phyloP scores from a whole-genome alignment of 2,888 invertebrate genomes.

The Lasioglossum calceatum region DNA sequence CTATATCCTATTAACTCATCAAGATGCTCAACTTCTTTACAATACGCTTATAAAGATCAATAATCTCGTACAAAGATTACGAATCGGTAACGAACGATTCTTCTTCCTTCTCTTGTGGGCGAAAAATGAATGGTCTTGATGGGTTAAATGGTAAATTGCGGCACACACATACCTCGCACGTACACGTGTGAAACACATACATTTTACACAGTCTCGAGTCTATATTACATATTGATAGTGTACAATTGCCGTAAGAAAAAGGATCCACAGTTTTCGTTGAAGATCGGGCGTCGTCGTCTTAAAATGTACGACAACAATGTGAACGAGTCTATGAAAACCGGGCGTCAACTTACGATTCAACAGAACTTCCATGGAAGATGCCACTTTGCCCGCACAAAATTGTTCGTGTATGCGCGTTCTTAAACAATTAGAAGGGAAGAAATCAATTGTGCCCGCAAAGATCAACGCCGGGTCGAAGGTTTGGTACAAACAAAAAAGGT shows the following conservation, averaged over 20 bases:
- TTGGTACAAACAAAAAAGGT: slow-evolving; percentile 60
- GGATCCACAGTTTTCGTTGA: slow-evolving; percentile 4
- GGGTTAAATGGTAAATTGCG: slow-evolving; percentile 19
- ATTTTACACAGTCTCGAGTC: slow-evolving; percentile 20
- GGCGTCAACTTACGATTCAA: slow-evolving; percentile 5
- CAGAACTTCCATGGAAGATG: slow-evolving; percentile 14
- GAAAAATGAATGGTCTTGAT: slow-evolving; percentile 15
- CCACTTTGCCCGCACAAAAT: background rate
- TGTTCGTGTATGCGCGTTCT: slow-evolving; percentile 25
- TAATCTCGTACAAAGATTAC: background rate
- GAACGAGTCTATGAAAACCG: slow-evolving; percentile 2
- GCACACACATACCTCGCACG: background rate
- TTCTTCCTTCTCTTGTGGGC: background rate
- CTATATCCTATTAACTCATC: slow-evolving; percentile 30
- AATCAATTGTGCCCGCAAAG: slow-evolving; percentile 27
- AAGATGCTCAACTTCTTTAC: slow-evolving; percentile 26
- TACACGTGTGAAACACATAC: slow-evolving; percentile 33
- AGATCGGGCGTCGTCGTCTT: slow-evolving; percentile 6
- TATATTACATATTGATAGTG: slow-evolving; percentile 49
- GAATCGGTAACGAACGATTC: background rate
- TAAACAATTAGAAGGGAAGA: slow-evolving; percentile 13
- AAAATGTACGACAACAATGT: slow-evolving; percentile 1
- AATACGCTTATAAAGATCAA: slow-evolving; percentile 10
- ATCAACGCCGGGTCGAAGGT: slow-evolving; percentile 48
- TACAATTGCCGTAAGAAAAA: slow-evolving; percentile 30